Evolutionary conservation across 2,888 invertebrate genomes (phyloP), one percentile per base, ranked within the genome.

Genomic region (Melanchra persicariae): DNA sequence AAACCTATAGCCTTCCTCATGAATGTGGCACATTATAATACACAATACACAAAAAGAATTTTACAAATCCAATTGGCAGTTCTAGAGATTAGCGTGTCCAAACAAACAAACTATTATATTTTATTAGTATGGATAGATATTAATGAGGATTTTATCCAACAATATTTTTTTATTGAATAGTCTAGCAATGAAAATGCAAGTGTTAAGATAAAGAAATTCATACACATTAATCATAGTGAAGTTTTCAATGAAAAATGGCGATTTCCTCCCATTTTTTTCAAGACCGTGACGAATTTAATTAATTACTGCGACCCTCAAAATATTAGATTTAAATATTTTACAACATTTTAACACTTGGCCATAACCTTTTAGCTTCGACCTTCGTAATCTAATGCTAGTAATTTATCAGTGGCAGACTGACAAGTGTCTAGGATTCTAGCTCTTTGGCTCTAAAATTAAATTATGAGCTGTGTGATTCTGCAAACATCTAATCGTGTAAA

Each of bases 311-410:
- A 49, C 73, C 54, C 19, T 49, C 22, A 55, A 45, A 47, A 55
- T 9, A 57, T 61, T 59, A n/a, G 43, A 34, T 19, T 55, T 12
- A 2, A 26, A 61, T 47, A 74, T 52, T 51, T 62, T 12, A 47
- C 10, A 70, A 26, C 2, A 5, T 15, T 51, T 45, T 37, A 47
- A 40, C 22, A 34, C 2, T 51, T 74, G 74, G 2, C 74, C 74
- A 10, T 71, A 59, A 71, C 73, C 54, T 73, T 74, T 69, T 7
- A 22, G 4, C 17, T 9, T 0, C 2, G 26, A 40, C 74, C 57
- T 68, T 61, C 10, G 12, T 17, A n/a, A 24, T n/a, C 19, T 22
- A 24, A n/a, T 17, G 24, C 7, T 34, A 22, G 9, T 17, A 2
- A 34, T 34, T 45, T 24, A 54, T 43, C 43, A 24, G 15, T 1